Evolutionary conservation across 2,113 vertebrate species (phyloP).

Genomic region (Alouatta palliata): DNA sequence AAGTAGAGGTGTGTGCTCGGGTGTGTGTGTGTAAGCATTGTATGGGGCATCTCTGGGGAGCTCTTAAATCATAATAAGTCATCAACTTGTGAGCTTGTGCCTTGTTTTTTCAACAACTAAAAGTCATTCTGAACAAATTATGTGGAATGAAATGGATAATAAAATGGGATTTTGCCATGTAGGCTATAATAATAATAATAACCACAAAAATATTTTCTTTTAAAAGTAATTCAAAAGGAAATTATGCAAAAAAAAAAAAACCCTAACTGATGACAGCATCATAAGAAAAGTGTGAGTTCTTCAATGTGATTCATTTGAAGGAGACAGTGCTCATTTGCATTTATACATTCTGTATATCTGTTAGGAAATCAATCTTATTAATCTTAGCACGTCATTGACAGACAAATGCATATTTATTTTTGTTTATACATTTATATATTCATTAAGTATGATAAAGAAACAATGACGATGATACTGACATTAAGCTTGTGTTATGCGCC

Average conservation of each 20-base stretch:
- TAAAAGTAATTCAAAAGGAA: background rate
- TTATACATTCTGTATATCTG: background rate
- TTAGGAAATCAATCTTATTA: slow-evolving; percentile 22
- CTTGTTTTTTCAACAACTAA: background rate
- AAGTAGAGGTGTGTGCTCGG: background rate
- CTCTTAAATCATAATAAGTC: background rate
- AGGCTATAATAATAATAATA: background rate
- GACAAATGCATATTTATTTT: background rate
- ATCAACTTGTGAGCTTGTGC: background rate
- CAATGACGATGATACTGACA: background rate
- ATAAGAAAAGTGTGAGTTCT: background rate
- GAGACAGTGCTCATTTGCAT: background rate
- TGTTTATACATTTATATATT: slow-evolving; percentile 16
- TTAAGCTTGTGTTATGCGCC: background rate
- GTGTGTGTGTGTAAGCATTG: background rate
- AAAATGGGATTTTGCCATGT: background rate
- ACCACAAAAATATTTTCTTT: background rate
- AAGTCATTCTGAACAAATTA: slow-evolving; percentile 24
- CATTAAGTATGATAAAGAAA: slow-evolving; percentile 8
- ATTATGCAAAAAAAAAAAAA: slow-evolving; percentile 11
- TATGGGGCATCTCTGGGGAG: background rate
- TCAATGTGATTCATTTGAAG: background rate
- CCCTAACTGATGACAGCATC: background rate
- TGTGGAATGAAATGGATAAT: slow-evolving; percentile 6
- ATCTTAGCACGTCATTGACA: background rate